Conservation (phyloP, 1,140 invertebrate species). For the Asbolus verrucosus region DNA sequence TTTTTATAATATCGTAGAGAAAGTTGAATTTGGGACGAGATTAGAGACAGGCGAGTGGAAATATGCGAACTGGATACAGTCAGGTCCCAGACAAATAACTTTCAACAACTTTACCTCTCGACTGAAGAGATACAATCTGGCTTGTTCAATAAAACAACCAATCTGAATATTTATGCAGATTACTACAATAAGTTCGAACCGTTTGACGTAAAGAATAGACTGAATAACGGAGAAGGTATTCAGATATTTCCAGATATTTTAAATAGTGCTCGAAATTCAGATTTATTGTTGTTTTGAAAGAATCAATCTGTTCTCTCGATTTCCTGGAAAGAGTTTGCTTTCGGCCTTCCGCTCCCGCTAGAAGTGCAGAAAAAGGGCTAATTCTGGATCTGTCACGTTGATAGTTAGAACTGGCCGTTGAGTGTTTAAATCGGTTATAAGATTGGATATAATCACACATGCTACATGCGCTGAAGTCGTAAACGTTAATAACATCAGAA, state of each 20-base stretch:
- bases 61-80: constrained; percentile 30
- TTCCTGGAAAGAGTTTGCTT: no score
- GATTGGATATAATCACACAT: no score
- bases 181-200: constrained; percentile 56
- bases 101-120: constrained; percentile 54
- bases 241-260: constrained; percentile 44
- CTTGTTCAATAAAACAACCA: constrained; percentile 54
- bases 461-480: no score
- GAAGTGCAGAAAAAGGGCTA: no score
- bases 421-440: no score
- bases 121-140: constrained; percentile 52
- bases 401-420: no score
- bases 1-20: constrained; percentile 9
- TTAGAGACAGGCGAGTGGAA: constrained; percentile 14
- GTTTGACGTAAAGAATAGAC: constrained; percentile 51
- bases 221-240: constrained; percentile 4
- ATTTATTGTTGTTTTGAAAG: constrained; percentile 56
- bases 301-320: constrained; percentile 42
- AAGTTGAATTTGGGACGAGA: no score
- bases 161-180: constrained; percentile 61
- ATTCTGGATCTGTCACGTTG: no score
- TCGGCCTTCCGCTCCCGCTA: no score
- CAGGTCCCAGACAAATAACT: constrained; percentile 45
- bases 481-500: no score
- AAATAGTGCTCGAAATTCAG: constrained; percentile 48